Base-by-base conservation (phyloP, 2,113 vertebrate species). In the Nerophis lumbriciformis region DNA sequence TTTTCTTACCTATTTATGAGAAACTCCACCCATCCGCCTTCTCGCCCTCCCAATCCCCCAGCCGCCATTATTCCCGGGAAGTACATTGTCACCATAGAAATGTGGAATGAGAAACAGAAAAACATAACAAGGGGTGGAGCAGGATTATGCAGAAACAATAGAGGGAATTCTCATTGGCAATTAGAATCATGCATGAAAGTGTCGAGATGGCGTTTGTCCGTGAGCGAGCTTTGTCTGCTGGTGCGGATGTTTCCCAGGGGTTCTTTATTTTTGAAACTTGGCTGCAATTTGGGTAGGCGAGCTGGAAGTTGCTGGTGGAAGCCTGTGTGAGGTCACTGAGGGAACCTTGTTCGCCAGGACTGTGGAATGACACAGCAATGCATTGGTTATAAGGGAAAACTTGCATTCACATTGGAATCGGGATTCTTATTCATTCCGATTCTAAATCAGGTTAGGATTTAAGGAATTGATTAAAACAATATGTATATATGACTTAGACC, bases 1-100 rank as follows among this genome's bases (percentile, higher is more conserved):
- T 83, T 90, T 86, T 88, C 85, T 83, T 90, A 89, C 87, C 87
- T 90, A 86, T 90, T 88, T 85, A 88, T 86, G 89, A 90, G 87
- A 90, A 88, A 88, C 83, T 83, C 87, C 89, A 86, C 85, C 28
- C 79, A 75, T 87, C 78, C 69, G 71, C 83, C 73, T 88, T 91
- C 84, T 84, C 80, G 79, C 85, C 85, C 85, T 88, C 78, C 77
- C 85, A 88, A 88, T 91, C 88, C 89, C 86, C 73, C 74, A 72
- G 88, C 85, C 84, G 85, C 87, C 80, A 83, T 87, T 88, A 87
- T 88, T 88, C 87, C 83, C 83, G 82, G 81, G 87, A 90, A 90
- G 84, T 28, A 59, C 84, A 72, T 75, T 86, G 88, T 92, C 88
- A 78, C 90, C 90, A 91, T 91, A 90, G 88, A 86, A 89, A 92